phyloP scores from a whole-genome alignment of 2,113 vertebrate genomes.

The Barbus barbus region DNA sequence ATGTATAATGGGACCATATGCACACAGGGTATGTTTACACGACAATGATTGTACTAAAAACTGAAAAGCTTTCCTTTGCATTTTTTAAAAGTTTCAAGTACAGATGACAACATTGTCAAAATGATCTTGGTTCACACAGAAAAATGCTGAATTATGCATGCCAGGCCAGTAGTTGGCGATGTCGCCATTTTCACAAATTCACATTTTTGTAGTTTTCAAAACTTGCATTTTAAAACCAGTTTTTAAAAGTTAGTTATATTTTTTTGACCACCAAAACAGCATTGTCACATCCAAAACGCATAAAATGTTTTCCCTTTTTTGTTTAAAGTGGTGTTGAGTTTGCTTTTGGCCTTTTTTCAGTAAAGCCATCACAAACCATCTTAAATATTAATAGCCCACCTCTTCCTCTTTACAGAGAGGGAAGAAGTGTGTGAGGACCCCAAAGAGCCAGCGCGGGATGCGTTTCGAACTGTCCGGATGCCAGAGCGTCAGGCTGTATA shows the following conservation, averaged over 20 bases:
- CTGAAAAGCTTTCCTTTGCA: no score
- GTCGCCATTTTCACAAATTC: no score
- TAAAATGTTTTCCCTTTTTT: neutral
- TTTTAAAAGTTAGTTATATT: neutral
- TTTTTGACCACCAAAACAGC: neutral
- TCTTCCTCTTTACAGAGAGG: conserved; percentile 65
- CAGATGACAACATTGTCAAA: no score
- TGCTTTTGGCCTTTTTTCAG: neutral
- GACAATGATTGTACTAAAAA: no score
- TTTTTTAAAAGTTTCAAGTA: no score
- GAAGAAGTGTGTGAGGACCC: conserved; percentile 74
- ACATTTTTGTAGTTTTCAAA: neutral
- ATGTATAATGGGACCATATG: no score
- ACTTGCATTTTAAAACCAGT: neutral
- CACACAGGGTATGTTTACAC: no score
- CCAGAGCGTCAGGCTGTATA: conserved; percentile 69
- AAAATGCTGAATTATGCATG: no score
- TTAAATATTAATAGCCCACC: neutral
- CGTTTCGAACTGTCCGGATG: conserved; percentile 78
- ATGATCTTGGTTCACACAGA: no score
- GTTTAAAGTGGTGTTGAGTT: neutral
- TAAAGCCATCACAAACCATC: neutral
- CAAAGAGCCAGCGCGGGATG: conserved; percentile 63
- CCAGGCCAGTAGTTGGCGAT: no score
- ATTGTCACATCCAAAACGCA: neutral